Evolutionary conservation across 2,888 invertebrate species (phyloP), one percentile per base, ranked within the genome.

Genomic region (Selenia dentaria): DNA sequence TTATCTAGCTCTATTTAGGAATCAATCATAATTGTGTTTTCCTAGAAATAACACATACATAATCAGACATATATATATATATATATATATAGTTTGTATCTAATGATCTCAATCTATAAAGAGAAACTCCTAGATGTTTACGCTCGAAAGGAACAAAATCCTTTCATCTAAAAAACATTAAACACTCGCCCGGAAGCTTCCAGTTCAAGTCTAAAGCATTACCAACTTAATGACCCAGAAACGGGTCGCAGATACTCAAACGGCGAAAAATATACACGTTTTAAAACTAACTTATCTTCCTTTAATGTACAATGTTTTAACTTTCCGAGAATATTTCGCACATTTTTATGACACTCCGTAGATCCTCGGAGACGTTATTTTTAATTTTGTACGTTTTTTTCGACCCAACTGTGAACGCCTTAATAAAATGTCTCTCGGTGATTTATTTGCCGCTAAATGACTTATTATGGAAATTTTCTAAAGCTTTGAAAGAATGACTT

Each of bases 321-420:
- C 51, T 67, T 66, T 48, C 41, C 38, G 47, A 41, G 48, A 66
- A 67, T 60, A 57, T 64, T 67, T 60, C 51, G 37, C 63, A 55
- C 57, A 60, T 67, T 73, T 66, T 64, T 58, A 52, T 56, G 59
- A 65, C 62, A 59, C 32, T 57, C 53, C 54, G 52, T 57, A 41
- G 45, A 57, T 59, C 39, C 48, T 60, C 47, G 39, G 51, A 44
- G 59, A 62, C 57, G 55, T 59, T 48, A 53, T 54, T 62, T 62
- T 56, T 59, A 59, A 64, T 62, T 65, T 65, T 16, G 25, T 36
- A 41, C 36, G 39, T 45, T 56, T 59, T 52, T 57, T 54, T 35
- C 29, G 34, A 42, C n/a, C 13, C 40, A 44, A 53, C 51, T 31
- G 28, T 35, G 41, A 34, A 47, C 33, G 37, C 40, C 36, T 48